Evolutionary conservation across 2,113 vertebrate species (phyloP).

Genomic region (Danio rerio): GRCz12tu NC_133193.1:39495001-39495500

Average conservation of each 20-base stretch:
- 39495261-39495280: slow-evolving; percentile 28
- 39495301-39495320: slow-evolving; percentile 21
- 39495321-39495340: slow-evolving; percentile 8
- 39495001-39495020: too few species aligned
- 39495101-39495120: too few species aligned
- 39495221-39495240: slow-evolving; percentile 10
- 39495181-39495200: too few species aligned
- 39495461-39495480: not conserved
- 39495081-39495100: too few species aligned
- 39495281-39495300: slow-evolving; percentile 41
- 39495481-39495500: too few species aligned
- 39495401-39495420: slow-evolving; percentile 13
- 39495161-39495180: too few species aligned
- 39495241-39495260: slow-evolving; percentile 38
- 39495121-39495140: too few species aligned
- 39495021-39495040: too few species aligned
- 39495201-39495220: slow-evolving; percentile 21
- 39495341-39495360: slow-evolving; percentile 13
- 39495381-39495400: slow-evolving; percentile 1
- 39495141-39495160: too few species aligned
- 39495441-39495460: not conserved
- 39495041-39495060: too few species aligned
- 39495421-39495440: not conserved
- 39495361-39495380: not conserved
- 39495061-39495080: too few species aligned